These are phyloP conservation scores for Sciurus niger DNA, from an alignment of 2,113 vertebrate genomes.

Conservation along the genomic window DNA sequence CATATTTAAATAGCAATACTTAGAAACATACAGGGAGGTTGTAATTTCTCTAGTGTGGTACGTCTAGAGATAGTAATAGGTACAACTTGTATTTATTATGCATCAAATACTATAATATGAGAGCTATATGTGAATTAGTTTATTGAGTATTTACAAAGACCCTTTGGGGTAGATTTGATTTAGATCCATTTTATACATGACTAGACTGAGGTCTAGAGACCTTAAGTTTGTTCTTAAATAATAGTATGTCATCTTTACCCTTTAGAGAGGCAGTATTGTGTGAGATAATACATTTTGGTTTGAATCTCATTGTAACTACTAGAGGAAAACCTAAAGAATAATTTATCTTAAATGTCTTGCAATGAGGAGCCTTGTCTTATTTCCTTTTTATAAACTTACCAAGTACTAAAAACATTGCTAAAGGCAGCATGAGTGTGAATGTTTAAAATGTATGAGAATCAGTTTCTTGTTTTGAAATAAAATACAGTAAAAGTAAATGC, in stretches of 20 bases:
- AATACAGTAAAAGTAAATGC: background rate
- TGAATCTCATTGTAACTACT: background rate
- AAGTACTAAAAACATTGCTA: background rate
- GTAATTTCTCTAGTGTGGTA: background rate
- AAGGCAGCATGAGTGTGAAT: background rate
- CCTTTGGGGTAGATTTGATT: background rate
- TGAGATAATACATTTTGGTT: background rate
- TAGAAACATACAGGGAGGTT: background rate
- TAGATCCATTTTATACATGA: background rate
- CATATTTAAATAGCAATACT: background rate
- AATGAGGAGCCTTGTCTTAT: background rate
- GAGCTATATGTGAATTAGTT: background rate
- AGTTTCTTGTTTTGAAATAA: background rate
- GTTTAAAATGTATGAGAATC: background rate
- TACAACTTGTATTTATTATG: background rate
- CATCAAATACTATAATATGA: background rate
- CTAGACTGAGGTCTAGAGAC: background rate
- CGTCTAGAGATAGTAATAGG: background rate
- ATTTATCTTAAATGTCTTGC: background rate
- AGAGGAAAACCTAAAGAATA: background rate
- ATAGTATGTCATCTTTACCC: accelerated
- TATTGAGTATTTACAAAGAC: background rate
- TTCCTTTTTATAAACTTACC: background rate
- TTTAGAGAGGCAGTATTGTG: background rate
- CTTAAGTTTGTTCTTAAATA: background rate